Evolutionary conservation across 2,113 vertebrate species (phyloP).

Genomic region (Marmota monax): DNA sequence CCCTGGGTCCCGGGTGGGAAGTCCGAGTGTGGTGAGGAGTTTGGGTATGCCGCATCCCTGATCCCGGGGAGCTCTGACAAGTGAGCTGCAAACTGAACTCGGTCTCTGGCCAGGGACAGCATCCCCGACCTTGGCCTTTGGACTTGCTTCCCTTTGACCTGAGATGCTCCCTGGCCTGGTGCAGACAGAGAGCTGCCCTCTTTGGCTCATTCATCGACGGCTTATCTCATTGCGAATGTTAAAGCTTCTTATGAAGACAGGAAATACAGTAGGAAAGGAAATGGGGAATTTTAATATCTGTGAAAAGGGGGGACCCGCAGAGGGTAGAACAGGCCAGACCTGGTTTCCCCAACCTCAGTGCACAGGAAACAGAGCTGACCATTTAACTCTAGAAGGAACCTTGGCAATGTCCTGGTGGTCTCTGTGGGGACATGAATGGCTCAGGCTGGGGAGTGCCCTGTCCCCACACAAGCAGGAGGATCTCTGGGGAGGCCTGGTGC

Average conservation of each 20-base stretch:
- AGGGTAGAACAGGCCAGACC: too few species aligned
- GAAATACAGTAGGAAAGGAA: background rate
- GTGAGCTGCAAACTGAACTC: background rate
- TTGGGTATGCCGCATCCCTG: too few species aligned
- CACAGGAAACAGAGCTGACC: background rate
- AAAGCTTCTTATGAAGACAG: background rate
- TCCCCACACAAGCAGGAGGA: conserved; percentile 53
- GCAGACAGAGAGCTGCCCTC: conserved; percentile 69
- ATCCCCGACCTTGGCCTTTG: conserved; percentile 27
- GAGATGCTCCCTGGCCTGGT: conserved; percentile 69
- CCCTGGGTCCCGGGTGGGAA: background rate
- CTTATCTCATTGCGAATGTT: background rate
- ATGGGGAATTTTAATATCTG: background rate
- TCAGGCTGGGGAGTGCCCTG: background rate
- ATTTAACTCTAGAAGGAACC: background rate
- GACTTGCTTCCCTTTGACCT: conserved; percentile 66
- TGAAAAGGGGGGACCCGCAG: background rate
- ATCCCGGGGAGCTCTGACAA: background rate
- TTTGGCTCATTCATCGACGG: conserved; percentile 72
- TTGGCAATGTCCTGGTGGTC: background rate
- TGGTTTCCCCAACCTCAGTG: background rate
- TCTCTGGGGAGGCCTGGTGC: background rate
- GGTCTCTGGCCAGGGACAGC: background rate
- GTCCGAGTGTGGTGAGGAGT: background rate
- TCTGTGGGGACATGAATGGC: background rate